Conservation (phyloP, 2,113 vertebrate genomes). For the Turnix velox region DNA sequence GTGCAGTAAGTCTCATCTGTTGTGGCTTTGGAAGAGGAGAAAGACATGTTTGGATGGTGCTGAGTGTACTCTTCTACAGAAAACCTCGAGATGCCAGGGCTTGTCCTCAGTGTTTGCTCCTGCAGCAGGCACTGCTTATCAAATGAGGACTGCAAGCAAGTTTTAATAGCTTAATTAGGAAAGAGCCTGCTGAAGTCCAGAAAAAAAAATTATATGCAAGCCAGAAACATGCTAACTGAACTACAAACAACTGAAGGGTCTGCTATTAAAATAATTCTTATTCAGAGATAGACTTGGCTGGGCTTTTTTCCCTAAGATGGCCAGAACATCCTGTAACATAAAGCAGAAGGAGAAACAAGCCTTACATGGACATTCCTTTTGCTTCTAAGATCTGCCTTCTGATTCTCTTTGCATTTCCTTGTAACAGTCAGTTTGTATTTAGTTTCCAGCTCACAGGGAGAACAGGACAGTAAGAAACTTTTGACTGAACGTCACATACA, state of each 20-base stretch:
- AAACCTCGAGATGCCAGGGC: not conserved
- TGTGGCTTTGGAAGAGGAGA: not conserved
- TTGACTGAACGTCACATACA: accelerated
- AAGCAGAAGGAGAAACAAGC: not conserved
- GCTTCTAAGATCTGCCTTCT: not conserved
- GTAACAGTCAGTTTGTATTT: not conserved
- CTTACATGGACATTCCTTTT: constrained; percentile 53
- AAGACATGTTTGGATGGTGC: not conserved
- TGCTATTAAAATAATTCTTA: not conserved
- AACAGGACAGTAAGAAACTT: not conserved
- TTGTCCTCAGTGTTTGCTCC: not conserved
- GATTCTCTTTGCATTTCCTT: not conserved
- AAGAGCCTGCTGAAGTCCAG: not conserved
- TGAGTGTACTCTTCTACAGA: not conserved
- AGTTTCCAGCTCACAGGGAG: not conserved
- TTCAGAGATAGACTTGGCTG: not conserved
- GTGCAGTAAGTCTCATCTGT: accelerated
- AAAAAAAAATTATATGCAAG: not conserved
- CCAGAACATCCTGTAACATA: constrained; percentile 27
- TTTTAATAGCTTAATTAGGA: not conserved
- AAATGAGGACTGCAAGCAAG: not conserved
- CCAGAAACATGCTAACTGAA: constrained; percentile 1
- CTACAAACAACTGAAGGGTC: constrained; percentile 5
- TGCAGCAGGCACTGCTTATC: not conserved
- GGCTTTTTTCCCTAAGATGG: not conserved